These are phyloP conservation scores for Sebastes cheni DNA, from an alignment of 2,797 vertebrate species.

Conservation along the genomic window DNA sequence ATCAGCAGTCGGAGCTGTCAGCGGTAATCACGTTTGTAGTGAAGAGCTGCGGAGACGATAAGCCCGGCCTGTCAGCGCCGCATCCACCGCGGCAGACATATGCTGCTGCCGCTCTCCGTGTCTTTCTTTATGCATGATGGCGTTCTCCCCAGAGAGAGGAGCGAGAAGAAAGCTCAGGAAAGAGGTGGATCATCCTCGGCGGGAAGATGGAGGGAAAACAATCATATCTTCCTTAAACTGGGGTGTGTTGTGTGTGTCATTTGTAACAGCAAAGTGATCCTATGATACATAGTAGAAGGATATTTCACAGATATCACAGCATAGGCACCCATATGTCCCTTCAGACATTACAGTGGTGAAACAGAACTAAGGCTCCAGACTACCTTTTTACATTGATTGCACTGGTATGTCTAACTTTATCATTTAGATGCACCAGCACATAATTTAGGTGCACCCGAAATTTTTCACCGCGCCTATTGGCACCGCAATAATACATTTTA, in stretches of 20 bases:
- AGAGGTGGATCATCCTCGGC: constrained; percentile 51
- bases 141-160: constrained; percentile 72
- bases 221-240: constrained; percentile 36
- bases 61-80: constrained; percentile 78
- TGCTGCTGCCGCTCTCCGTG: constrained; percentile 69
- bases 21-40: constrained; percentile 80
- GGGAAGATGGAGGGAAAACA: constrained; percentile 47
- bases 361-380: not conserved
- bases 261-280: constrained; percentile 9
- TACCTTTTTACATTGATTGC: too few relatives aligned
- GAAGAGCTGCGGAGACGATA: constrained; percentile 77
- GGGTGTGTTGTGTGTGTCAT: constrained; percentile 18
- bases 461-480: too few relatives aligned
- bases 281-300: not conserved
- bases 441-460: too few relatives aligned
- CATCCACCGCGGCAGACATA: constrained; percentile 76
- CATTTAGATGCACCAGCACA: too few relatives aligned
- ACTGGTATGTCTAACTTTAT: too few relatives aligned
- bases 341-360: not conserved
- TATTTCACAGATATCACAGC: constrained; percentile 5
- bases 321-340: not conserved
- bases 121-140: constrained; percentile 72
- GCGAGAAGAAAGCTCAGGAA: constrained; percentile 29
- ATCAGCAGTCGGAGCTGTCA: constrained; percentile 84
- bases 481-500: too few relatives aligned